Base-by-base conservation (phyloP, 1,140 invertebrate genomes). In the Aphis craccivora region DNA sequence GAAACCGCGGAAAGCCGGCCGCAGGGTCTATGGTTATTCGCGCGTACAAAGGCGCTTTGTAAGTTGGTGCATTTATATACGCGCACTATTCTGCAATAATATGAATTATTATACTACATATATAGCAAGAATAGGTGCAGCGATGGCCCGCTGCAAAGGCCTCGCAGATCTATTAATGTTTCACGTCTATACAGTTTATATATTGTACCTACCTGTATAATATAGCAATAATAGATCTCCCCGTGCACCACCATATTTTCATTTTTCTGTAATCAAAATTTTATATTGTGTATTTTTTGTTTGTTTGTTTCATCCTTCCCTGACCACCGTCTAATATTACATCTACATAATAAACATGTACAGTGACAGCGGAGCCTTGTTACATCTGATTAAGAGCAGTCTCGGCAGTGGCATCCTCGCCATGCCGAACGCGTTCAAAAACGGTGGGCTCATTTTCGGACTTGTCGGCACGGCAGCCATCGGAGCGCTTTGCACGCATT, bases 381-480 rank as follows among this genome's bases (percentile, higher is more conserved):
- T 96, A 94, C 96, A 96, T 94, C 94, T 96, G 7, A 76, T 96
- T 60, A 96, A 96, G 94, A 94, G 95, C 90, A 96, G 96, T 88
- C 95, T 97, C 40, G 96, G 96, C 4, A 96, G 95, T 7, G 97
- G 96, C 0, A 95, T 97, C 86, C 94, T 97, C 90, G 96, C 97
- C 81, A 95, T 97, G 94, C 96, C 96, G 45, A 94, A 95, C 90
- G 96, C 96, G 30, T 96, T 97, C 94, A 96, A 95, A 94, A 96
- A 96, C 95, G 95, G 96, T 89, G 97, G 97, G 91, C 94, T 97
- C 22, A 94, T 95, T 94, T 95, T 96, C 94, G 95, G 96, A 25
- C 94, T 95, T 18, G 83, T 95, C 18, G 95, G 95, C 48, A 95
- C 95, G 35, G 92, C 96, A 30, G 20, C 96, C n/a, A 94, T 96